Percentiles rank a stretch among this genome's conserved stretches.
Conservation (phyloP, 1,140 invertebrate genomes). For the Heliothis subflexa region DNA sequence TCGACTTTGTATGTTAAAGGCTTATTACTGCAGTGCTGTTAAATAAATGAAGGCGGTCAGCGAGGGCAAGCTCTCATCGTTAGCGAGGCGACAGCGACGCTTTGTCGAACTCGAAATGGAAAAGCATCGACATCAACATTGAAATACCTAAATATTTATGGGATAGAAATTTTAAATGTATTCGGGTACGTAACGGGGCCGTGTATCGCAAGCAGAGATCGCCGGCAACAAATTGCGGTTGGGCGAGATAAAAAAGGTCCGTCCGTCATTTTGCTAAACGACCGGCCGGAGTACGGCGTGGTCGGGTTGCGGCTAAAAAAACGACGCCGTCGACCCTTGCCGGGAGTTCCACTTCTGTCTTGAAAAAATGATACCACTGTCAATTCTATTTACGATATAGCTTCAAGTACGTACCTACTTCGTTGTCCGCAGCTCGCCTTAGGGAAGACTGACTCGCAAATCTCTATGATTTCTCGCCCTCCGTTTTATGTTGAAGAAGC, state of each 20-base stretch:
- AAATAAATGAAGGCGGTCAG: conserved; percentile 10
- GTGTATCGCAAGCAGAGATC: conserved; percentile 72
- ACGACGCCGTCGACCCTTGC: conserved; percentile 59
- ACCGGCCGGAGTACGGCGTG: conserved; percentile 64
- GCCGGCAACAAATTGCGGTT: conserved; percentile 80
- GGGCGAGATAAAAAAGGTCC: conserved; percentile 82
- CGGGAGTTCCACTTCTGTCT: conserved; percentile 61
- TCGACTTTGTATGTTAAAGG: not conserved
- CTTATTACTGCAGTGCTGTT: conserved; percentile 1
- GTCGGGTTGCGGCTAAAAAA: conserved; percentile 65
- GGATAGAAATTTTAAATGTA: conserved; percentile 67
- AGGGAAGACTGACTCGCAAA: not conserved
- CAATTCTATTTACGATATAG: conserved; percentile 72
- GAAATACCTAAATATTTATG: conserved; percentile 62
- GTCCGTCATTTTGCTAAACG: conserved; percentile 82
- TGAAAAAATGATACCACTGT: conserved; percentile 72
- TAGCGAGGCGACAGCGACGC: conserved; percentile 18
- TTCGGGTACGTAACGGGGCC: conserved; percentile 58
- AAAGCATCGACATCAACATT: conserved; percentile 55
- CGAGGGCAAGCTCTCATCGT: not conserved
- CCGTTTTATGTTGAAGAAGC: no score
- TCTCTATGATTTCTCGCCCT: not conserved
- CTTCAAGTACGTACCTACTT: conserved; percentile 54
- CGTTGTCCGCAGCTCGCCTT: conserved; percentile 34
- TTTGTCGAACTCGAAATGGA: conserved; percentile 46